Base-by-base conservation (phyloP, 2,113 vertebrate species). In the Apteryx mantelli region DNA sequence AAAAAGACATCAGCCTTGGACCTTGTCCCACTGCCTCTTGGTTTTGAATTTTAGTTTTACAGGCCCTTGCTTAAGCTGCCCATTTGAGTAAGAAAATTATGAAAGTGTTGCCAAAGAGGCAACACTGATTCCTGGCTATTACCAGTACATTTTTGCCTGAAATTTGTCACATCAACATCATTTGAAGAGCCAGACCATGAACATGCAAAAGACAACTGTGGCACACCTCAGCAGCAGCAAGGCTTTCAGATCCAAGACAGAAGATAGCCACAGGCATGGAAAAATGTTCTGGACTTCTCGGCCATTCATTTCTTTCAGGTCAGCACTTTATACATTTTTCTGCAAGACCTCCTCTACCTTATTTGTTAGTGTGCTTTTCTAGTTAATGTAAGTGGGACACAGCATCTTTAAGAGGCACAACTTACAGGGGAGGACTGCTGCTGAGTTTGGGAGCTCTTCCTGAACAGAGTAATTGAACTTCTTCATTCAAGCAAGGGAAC, bases 91-190 rank as follows among this genome's bases (percentile, higher is more conserved):
- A 91, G 74, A 84, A 74, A 56, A 38, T 12, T 40, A 20, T 26
- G 68, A 14, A 61, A 89, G 42, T 15, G 9, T 63, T 81, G 88
- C 86, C 91, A 93, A 64, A 73, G 66, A 86, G 32, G 50, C 48
- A 44, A 86, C 4, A 2, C 84, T 79, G 66, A 63, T 70, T 52
- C 66, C 61, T 75, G 73, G 46, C 68, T 56, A 46, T 32, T 79
- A 63, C 86, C 88, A 83, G 64, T 19, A 15, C 58, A 58, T 13
- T 61, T 89, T 91, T 88, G 82, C 82, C 82, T 89, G 82, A 83
- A 81, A 60, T 89, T 73, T 93, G 52, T 91, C 88, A 42, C 79
- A 93, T 86, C 93, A 80, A 71, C 88, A 73, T 86, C 46, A n/a
- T 68, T 53, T 80, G 82, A 93, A 83, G 88, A 84, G 73, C 88